Base-by-base conservation (phyloP, 2,113 vertebrate species). In the Peromyscus leucopus region DNA sequence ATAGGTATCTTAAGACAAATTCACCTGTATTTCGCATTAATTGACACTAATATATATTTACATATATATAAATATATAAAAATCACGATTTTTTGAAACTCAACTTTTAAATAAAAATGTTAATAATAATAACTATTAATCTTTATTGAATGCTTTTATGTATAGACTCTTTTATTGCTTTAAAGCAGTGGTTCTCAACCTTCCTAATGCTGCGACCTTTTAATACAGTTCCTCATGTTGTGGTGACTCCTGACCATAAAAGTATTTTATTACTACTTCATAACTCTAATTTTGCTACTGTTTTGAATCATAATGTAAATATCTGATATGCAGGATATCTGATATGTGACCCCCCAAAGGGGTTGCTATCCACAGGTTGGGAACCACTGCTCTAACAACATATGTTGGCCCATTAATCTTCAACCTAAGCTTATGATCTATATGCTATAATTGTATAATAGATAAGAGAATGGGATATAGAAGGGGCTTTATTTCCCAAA, bases 11-110 rank as follows among this genome's bases (percentile, higher is more conserved):
- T 86, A 91, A 61, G 55, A 76, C 63, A 85, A n/a, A 69, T 42
- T 91, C 16, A 87, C 17, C 39, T 93, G 24, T 36, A 13, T 86
- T 85, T 95, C 31, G 93, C n/a, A 93, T 57, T 65, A 65, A 16
- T 28, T 74, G 24, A 95, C 46, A 71, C 19, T 89, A 89, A 22
- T 1, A 2, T 36, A 17, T 7, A 10, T 39, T 10, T 22, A 55
- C 10, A 19, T 21, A 22, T 79, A 16, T 36, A 33, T 79, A 33
- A 28, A 19, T 36, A 22, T n/a, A 0, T 13, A 22, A 36, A 13
- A 28, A 76, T 17, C 3, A 3, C 55, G 76, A 75, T 26, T 88
- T 93, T 67, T 76, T 80, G 51, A 97, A 17, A 5, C 21, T 85
- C 74, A 76, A 28, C 17, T 79, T 83, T 75, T 90, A 86, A 93